Base-by-base conservation (phyloP, 2,888 invertebrate genomes). In the Camptogramma bilineatum region DNA sequence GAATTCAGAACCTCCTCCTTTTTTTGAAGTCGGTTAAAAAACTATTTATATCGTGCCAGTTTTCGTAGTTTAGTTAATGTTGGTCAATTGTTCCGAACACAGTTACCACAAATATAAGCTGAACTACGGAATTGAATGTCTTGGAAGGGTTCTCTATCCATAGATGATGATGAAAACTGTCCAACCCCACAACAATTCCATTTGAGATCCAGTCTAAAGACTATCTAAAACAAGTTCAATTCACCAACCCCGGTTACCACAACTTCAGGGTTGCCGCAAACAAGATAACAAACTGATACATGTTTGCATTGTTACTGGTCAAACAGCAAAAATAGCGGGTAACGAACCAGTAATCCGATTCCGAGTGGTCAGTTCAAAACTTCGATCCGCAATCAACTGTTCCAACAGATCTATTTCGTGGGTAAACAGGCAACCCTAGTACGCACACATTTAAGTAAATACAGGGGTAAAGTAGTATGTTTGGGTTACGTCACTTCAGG, bases 291-390 rank as follows among this genome's bases (percentile, higher is more conserved):
- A 73, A 73, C 74, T 69, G 73, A 71, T 73, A 79, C 77, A 77
- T 62, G 78, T 84, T 80, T 88, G 87, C 85, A 83, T 86, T 86
- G 87, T 86, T 85, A 86, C 87, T 85, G 87, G 87, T 86, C 85
- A 71, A 64, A 87, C 84, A 88, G 81, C 84, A 87, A 87, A 88
- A 90, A 88, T 88, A 79, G 62, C 64, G 79, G 78, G 85, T 88
- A 89, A 89, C 89, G 88, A 89, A 88, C 85, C 83, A 52, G 88
- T 88, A 88, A 90, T 89, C 88, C 84, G 88, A 90, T 90, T 88
- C 86, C 79, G 80, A 86, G 84, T 82, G 89, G 90, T 89, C 90
- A 90, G 86, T 87, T 84, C 80, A 84, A 86, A 88, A 89, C 86
- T 88, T 89, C 83, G 86, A 90, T 90, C 86, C 79, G 82, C 90